Base-by-base conservation (phyloP, 2,113 vertebrate species). In the Lanius collurio region DNA sequence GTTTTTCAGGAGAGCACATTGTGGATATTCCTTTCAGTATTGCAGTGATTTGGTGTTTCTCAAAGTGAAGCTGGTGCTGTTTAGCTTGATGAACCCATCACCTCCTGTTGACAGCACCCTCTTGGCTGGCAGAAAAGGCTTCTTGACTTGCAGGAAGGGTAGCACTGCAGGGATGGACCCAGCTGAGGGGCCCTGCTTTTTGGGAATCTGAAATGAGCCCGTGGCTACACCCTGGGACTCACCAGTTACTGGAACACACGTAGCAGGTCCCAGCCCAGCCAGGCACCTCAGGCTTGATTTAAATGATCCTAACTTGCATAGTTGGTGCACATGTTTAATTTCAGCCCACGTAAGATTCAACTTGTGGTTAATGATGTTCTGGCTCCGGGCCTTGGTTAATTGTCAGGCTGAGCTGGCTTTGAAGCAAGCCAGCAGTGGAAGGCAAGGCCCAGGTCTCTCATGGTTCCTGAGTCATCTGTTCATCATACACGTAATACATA, bases 91-190 rank as follows among this genome's bases (percentile, higher is more conserved):
- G 5, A 71, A 14, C 27, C 27, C 33, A 20, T 41, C 50, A 7
- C 33, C 57, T 73, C 23, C 28, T 15, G 11, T 24, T 9, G 7
- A 8, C 41, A 39, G 33, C 39, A 39, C 39, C 23, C 33, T 37
- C 26, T 4, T 52, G 39, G n/a, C 69, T 73, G 89, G 9, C 8
- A 5, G 69, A 44, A 10, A 56, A 57, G 46, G 57, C 33, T 33
- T 30, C 65, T 76, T 46, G 13, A 15, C 65, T 33, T 89, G 30
- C 37, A 64, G 76, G 33, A 74, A 4, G 0, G 2, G 11, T 11
- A 9, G 8, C 18, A 5, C 4, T 0, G 0, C 31, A 11, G 56
- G 16, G 52, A 35, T 1, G 6, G 30, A 60, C n/a, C 30, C 0
- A 0, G 26, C n/a, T 28, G 57, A 35, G 23, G 31, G 31, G 15